phyloP scores from a whole-genome alignment of 2,888 invertebrate genomes.

The Mesodorylaimus sp. region DNA sequence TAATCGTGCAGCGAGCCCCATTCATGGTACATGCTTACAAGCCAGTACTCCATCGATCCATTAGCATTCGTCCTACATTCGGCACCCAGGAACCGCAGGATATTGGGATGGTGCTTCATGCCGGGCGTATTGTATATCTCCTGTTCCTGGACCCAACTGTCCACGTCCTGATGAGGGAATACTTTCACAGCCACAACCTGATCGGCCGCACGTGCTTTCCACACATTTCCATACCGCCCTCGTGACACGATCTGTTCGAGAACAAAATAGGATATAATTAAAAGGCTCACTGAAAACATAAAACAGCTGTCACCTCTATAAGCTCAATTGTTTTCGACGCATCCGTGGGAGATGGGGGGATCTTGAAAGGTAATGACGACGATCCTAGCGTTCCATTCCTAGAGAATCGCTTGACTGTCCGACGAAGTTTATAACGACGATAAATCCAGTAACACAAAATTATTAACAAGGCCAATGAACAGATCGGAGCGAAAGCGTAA shows the following conservation, averaged over 20 bases:
- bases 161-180: constrained; percentile 68
- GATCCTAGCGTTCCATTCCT: too few relatives aligned
- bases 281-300: too few relatives aligned
- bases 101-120: constrained; percentile 67
- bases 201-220: neutral
- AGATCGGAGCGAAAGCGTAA: neutral
- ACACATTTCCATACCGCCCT: neutral
- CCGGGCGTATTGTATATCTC: constrained; percentile 75
- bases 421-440: constrained; percentile 1
- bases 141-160: constrained; percentile 80
- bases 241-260: neutral
- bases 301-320: neutral
- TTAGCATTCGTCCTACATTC: constrained; percentile 64
- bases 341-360: neutral
- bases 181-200: constrained; percentile 71
- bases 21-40: constrained; percentile 83
- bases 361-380: too few relatives aligned
- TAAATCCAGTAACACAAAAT: neutral
- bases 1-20: constrained; percentile 84
- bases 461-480: neutral
- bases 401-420: too few relatives aligned
- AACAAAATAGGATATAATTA: too few relatives aligned
- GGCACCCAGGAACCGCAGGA: constrained; percentile 63
- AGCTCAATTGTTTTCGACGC: neutral
- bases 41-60: constrained; percentile 55